These are phyloP conservation scores for Petroica traversi DNA, from an alignment of 2,113 vertebrate genomes.

Conservation along the genomic window DNA sequence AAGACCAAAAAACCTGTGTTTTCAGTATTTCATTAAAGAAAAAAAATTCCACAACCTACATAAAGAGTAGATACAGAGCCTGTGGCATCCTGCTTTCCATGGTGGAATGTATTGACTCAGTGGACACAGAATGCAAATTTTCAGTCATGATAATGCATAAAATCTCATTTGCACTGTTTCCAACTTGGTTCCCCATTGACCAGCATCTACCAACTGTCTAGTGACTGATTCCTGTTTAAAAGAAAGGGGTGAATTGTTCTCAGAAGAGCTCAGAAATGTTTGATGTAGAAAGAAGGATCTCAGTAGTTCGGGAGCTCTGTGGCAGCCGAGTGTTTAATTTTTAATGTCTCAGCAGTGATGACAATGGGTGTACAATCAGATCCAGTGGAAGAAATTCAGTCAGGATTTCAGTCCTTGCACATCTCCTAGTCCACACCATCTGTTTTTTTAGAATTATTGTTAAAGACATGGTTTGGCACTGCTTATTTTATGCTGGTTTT, in stretches of 20 bases:
- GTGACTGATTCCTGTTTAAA: neutral
- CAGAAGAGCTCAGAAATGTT: neutral
- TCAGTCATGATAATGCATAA: neutral
- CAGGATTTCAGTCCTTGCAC: neutral
- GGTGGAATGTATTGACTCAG: neutral
- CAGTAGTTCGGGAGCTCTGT: neutral
- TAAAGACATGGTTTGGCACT: neutral
- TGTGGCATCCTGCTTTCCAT: neutral
- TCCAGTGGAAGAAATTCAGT: neutral
- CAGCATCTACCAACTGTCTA: neutral
- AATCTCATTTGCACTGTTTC: neutral
- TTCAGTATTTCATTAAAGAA: neutral
- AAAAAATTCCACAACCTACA: neutral
- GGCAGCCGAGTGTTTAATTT: neutral
- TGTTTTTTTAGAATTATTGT: neutral
- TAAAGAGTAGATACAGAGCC: neutral
- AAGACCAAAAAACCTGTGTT: neutral
- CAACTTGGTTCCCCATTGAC: accelerated
- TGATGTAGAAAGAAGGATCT: neutral
- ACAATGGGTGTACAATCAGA: neutral
- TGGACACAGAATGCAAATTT: neutral
- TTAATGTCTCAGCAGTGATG: neutral
- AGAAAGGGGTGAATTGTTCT: neutral
- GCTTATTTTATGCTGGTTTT: neutral
- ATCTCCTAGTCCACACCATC: neutral